These are phyloP conservation scores for Aphidoletes aphidimyza DNA, from an alignment of 2,888 invertebrate genomes.

Conservation along the genomic window DNA sequence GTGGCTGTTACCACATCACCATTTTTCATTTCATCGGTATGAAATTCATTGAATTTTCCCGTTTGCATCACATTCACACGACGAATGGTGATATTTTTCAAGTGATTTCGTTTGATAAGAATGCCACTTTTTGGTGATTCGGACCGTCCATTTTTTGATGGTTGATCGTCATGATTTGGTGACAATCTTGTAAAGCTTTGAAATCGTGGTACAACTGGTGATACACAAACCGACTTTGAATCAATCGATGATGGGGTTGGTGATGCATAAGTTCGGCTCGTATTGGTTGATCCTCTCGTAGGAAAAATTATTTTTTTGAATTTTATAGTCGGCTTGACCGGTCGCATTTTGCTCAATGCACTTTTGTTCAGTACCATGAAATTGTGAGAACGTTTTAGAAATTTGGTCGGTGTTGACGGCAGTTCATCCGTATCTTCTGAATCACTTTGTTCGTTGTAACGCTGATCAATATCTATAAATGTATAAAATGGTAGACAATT, in stretches of 20 bases:
- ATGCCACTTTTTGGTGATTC: neutral
- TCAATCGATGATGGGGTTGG: no score
- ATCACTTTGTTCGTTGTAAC: no score
- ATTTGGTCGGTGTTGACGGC: no score
- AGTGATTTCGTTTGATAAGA: constrained; percentile 9
- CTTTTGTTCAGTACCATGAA: neutral
- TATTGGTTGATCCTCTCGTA: no score
- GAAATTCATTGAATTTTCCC: neutral
- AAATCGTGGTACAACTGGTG: no score
- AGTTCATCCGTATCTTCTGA: neutral
- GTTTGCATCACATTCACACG: neutral
- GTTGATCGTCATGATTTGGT: no score
- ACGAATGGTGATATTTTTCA: constrained; percentile 7
- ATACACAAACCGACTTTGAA: no score
- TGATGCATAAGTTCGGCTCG: no score
- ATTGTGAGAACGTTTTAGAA: no score
- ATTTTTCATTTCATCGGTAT: neutral
- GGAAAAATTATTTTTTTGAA: neutral
- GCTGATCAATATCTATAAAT: no score
- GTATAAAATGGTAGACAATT: no score
- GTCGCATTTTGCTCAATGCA: neutral
- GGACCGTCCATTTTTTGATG: neutral
- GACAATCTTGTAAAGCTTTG: no score
- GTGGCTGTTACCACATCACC: neutral
- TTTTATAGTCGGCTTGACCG: neutral